Evolutionary conservation across 2,113 vertebrate genomes (phyloP).

Genomic region (Callospermophilus lateralis): DNA sequence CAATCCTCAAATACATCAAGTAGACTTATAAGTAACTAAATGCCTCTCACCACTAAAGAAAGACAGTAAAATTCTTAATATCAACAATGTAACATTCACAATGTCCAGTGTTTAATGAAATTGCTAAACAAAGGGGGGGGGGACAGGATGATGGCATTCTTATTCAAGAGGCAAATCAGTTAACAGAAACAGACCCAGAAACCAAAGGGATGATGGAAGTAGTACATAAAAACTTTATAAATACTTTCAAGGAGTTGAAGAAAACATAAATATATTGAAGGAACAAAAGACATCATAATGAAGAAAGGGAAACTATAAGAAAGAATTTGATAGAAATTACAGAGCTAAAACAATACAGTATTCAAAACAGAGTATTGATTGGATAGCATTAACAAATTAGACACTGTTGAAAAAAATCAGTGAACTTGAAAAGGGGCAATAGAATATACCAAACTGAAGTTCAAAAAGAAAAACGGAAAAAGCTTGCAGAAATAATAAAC

Average conservation of each 20-base stretch:
- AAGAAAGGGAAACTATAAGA: not conserved
- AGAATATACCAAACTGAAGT: not conserved
- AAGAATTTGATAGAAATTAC: not conserved
- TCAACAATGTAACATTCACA: not conserved
- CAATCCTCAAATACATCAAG: not conserved
- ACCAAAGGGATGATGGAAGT: not conserved
- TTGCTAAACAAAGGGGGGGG: not conserved
- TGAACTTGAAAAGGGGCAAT: not conserved
- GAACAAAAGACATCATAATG: not conserved
- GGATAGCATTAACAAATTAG: not conserved
- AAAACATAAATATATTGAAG: not conserved
- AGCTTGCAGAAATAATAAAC: not conserved
- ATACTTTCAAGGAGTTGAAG: not conserved
- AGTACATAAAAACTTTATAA: not conserved
- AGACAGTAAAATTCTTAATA: not conserved
- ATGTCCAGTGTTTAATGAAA: not conserved
- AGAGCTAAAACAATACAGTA: not conserved
- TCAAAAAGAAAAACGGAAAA: not conserved
- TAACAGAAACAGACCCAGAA: not conserved
- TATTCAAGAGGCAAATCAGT: not conserved
- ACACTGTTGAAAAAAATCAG: not conserved
- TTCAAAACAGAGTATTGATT: not conserved
- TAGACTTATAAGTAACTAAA: not conserved
- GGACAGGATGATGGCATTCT: not conserved
- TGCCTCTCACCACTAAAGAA: not conserved